Evolutionary conservation across 23 tunicate genomes (phyloP), one percentile per base, ranked within the genome.

Genomic region (Ascidia mentula): DNA sequence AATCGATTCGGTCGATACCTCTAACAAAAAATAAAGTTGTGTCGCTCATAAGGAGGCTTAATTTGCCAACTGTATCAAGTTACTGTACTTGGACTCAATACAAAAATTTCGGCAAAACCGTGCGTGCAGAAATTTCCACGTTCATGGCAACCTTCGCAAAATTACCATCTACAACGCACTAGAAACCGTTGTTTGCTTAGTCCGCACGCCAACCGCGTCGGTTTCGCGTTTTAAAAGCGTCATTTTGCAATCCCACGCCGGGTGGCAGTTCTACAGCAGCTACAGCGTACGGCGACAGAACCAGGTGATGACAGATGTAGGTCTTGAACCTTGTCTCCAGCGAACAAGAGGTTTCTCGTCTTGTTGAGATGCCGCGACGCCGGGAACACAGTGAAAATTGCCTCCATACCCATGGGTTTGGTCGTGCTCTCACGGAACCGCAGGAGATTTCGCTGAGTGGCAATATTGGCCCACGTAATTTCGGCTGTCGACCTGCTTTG

Each of bases 161-260:
- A 53, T 53, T 53, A 53, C 7, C 65, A 53, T 26, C n/a, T n/a
- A n/a, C n/a, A n/a, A n/a, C n/a, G n/a, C n/a, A 28, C 24, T 53
- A 26, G 1, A 28, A 26, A 1, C 13, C 22, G 65, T 53, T 53
- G 65, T 53, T 53, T 53, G 24, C 65, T 53, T 53, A 53, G 65
- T 5, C 13, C 13, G 65, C 65, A 53, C 65, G 65, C 65, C 65
- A 53, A 53, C 65, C 65, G 65, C 65, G 24, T 9, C 24, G 74
- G 74, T 33, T 33, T 71, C 38, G 59, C 69, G 80, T 17, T n/a
- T 7, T 83, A 61, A 83, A 83, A 38, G 81, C 81, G 39, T 83
- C 75, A 83, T 83, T 83, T 83, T 75, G 81, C 39, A 46, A 73
- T 22, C 79, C 73, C 31, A 71, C 76, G 37, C 40, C 36, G 35